A percentile compares a stretch with the other conserved stretches of the same genome.
phyloP scores from a whole-genome alignment of 2,113 vertebrate species.

The Cyanocitta stelleri region DNA sequence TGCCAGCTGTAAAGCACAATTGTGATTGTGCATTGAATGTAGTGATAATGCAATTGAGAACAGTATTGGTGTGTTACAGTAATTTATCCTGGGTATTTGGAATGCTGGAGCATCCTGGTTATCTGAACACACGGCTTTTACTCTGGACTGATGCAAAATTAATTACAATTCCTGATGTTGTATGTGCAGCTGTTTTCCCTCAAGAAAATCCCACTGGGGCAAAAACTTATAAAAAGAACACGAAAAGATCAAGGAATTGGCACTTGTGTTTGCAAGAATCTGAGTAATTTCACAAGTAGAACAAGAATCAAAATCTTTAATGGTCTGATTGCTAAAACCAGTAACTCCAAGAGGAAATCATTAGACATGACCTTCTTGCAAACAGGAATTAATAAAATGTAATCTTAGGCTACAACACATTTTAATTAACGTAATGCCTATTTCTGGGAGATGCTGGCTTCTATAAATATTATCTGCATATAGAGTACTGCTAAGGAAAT shows the following conservation, averaged over 20 bases:
- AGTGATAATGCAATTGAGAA: background rate
- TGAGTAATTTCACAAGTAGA: background rate
- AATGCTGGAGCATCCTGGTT: background rate
- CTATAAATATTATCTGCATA: constrained; percentile 10
- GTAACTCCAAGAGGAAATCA: constrained; percentile 11
- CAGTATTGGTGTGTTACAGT: background rate
- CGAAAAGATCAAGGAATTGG: background rate
- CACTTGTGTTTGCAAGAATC: background rate
- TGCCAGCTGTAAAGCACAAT: background rate
- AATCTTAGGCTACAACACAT: background rate
- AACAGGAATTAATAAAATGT: constrained; percentile 13
- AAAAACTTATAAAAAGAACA: background rate
- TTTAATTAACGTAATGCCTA: background rate
- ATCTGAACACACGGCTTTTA: background rate
- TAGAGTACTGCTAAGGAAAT: background rate
- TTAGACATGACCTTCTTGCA: background rate
- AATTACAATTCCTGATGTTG: background rate
- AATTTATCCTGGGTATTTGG: background rate
- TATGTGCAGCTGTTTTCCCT: background rate
- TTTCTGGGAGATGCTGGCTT: background rate
- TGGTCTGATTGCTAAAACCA: background rate
- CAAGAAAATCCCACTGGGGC: background rate
- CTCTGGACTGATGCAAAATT: background rate
- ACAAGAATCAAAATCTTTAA: background rate
- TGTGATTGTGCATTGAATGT: background rate